phyloP scores from a whole-genome alignment of 2,797 vertebrate genomes.

The Acanthurus leucopareius region DNA sequence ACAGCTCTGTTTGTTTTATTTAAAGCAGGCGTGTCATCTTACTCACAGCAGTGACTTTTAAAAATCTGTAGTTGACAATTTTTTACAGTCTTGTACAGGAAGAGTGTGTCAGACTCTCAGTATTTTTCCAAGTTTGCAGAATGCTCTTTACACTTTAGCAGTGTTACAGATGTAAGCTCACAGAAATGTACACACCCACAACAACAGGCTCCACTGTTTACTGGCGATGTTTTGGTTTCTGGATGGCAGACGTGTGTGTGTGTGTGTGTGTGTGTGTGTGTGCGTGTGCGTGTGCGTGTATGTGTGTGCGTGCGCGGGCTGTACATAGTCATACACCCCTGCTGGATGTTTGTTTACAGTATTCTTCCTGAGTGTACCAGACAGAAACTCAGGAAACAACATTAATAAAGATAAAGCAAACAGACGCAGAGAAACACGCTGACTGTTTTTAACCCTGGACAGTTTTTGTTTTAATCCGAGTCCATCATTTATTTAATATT shows the following conservation, averaged over 20 bases:
- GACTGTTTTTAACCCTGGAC: neutral
- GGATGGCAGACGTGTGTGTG: constrained; percentile 17
- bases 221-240: constrained; percentile 2
- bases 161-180: constrained; percentile 11
- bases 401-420: constrained; percentile 11
- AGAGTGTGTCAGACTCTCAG: constrained; percentile 21
- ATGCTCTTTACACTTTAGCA: neutral
- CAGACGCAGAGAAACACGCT: neutral
- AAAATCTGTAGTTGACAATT: constrained; percentile 20
- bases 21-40: neutral
- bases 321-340: neutral
- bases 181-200: constrained; percentile 4
- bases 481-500: neutral
- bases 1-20: constrained; percentile 33
- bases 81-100: neutral
- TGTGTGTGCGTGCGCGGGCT: neutral
- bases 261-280: constrained; percentile 3
- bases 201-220: constrained; percentile 16
- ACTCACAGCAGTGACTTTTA: constrained; percentile 8
- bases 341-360: constrained; percentile 32
- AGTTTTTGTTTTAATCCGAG: neutral
- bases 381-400: constrained; percentile 28
- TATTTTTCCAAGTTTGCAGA: neutral
- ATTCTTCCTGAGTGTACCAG: constrained; percentile 16
- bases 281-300: neutral